Evolutionary conservation across 2,113 vertebrate genomes (phyloP), one percentile per base, ranked within the genome.

Genomic region (Morphnarchus princeps): DNA sequence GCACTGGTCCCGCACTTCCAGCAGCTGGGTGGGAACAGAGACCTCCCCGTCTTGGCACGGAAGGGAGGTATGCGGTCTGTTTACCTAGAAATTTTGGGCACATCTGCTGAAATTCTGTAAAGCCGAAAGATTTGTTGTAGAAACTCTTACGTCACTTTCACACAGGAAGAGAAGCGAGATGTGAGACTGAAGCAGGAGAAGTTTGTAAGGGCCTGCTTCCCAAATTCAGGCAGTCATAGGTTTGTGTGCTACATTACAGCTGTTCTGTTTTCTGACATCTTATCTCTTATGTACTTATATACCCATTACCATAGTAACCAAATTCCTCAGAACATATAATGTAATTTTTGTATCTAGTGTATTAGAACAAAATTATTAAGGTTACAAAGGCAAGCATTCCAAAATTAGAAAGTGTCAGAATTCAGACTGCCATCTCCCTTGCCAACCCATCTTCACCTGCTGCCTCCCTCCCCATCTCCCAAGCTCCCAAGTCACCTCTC

Each of bases 311-410:
- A 97, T 96, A 92, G 97, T 83, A 97, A 96, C 97, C 89, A 89
- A 32, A 95, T 71, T 96, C 80, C 90, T 93, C 85, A 84, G 95
- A 97, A 97, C 90, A 90, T 78, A 89, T 42, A 94, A 90, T 32
- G 96, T 52, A 55, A 90, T 97, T 97, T 96, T 85, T 91, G 40
- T 88, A 97, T 88, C 95, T 74, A 55, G 72, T 66, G 59, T 95
- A 97, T 97, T 95, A 97, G 96, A 95, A 97, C 79, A 95, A 94
- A 94, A 95, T 96, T 95, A 97, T 97, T 95, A 95, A 97, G 92
- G 95, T 96, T 97, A 96, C 88, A 93, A 94, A 97, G 95, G 90
- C 82, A 94, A 92, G 82, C 49, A 81, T 38, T 92, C 95, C 82
- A 92, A 80, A 97, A 87, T 94, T 93, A 97, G 96, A 70, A 93